Conservation (phyloP, 92 coral and sea anemone species). For the Heliopora coerulea region DNA sequence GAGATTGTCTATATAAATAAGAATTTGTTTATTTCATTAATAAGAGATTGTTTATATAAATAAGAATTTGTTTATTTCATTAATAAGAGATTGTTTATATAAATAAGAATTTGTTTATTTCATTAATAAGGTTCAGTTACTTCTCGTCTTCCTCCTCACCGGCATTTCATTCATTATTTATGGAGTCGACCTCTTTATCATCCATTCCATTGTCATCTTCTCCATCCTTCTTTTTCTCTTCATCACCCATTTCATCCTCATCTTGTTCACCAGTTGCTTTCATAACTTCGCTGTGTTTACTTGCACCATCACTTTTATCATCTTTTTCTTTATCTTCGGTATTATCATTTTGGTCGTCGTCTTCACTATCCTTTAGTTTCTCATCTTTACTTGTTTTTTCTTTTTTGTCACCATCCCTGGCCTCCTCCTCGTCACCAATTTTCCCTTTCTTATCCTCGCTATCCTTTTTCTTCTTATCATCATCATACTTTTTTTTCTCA, state of each 20-base stretch:
- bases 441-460: not conserved
- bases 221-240: not conserved
- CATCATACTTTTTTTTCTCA: not conserved
- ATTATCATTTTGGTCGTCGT: not conserved
- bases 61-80: no score
- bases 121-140: no score
- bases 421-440: not conserved
- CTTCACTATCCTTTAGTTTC: not conserved
- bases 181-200: not conserved
- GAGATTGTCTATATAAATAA: no score
- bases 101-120: no score
- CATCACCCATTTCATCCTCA: not conserved
- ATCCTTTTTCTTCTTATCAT: not conserved
- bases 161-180: no score
- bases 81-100: no score
- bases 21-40: no score
- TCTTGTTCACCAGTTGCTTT: not conserved
- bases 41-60: no score
- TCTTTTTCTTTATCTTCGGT: not conserved
- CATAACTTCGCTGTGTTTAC: not conserved
- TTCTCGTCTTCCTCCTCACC: no score
- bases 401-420: slow-evolving; percentile 2
- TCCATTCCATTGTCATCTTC: not conserved
- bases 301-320: not conserved
- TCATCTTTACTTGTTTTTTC: not conserved